Evolutionary conservation across 53 echinoderm and acorn worm species (phyloP), one percentile per base, ranked within the genome.

Genomic region (Mesocentrotus franciscanus): DNA sequence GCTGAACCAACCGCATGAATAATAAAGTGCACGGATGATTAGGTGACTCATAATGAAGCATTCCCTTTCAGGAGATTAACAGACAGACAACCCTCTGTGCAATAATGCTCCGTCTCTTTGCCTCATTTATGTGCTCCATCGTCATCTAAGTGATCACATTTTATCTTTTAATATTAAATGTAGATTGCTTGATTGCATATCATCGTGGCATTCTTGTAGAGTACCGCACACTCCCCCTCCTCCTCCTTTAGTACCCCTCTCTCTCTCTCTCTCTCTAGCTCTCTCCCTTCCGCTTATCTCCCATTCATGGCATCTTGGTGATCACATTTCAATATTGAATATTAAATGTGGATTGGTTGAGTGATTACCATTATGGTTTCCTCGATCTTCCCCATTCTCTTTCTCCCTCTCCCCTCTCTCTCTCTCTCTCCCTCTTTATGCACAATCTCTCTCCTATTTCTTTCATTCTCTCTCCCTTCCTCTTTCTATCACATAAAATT

Each of bases 1-100:
- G 81, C 81, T 81, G 20, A 81, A 81, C 81, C 81, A 1, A 39
- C 81, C 39, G 4, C 58, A 87, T 87, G 87, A n/a, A 87, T 87
- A 87, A 87, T 87, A 87, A 58, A 87, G 87, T 87, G 87, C 87
- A 87, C 87, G 87, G n/a, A 24, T 87, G 18, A 87, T 87, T 87
- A 87, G 87, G 15, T 87, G 87, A 87, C 26, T 87, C 87, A 87
- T 27, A 87, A 87, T n/a, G 12, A 56, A 87, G 87, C 58, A 87
- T n/a, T 57, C 57, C 87, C 58, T 4, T 87, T 57, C 34, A 11
- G 10, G 11, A 27, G 27, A 58, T 87, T 87, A 87, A 27, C 13
- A 57, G 27, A 27, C 13, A 57, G 27, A 87, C 57, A 13, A 58
- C 22, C 39, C 55, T 49, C 55, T 64, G 76, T 76, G 30, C 76